Evolutionary conservation across 2,888 invertebrate species (phyloP).

Genomic region (Carterocephalus palaemon): DNA sequence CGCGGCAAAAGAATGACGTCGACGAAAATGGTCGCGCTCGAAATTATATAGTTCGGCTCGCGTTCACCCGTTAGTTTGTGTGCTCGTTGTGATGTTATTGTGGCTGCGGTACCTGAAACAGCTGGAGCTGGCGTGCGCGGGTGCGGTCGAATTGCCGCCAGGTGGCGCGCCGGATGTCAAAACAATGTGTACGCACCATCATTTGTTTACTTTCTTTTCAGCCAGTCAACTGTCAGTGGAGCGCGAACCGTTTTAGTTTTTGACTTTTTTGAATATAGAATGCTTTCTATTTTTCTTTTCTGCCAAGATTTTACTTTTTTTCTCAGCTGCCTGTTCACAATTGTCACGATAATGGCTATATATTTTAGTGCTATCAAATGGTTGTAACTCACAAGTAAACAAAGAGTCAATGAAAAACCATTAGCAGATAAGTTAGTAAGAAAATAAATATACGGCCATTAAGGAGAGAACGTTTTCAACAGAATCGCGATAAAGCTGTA

Average conservation of each 20-base stretch:
- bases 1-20: conserved; percentile 77
- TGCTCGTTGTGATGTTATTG: conserved; percentile 67
- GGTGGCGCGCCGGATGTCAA: conserved; percentile 66
- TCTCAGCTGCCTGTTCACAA: too few relatives aligned
- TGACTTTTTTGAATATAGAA: conserved; percentile 11
- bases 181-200: conserved; percentile 66
- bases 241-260: neutral
- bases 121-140: conserved; percentile 65
- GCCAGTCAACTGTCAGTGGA: conserved; percentile 11
- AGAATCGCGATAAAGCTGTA: conserved; percentile 64
- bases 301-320: too few relatives aligned
- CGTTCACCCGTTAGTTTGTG: conserved; percentile 35
- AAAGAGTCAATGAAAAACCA: conserved; percentile 21
- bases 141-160: conserved; percentile 54
- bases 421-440: conserved; percentile 22
- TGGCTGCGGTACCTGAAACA: conserved; percentile 72
- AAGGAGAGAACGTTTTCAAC: conserved; percentile 29
- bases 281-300: too few relatives aligned
- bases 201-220: conserved; percentile 27
- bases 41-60: conserved; percentile 23
- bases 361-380: conserved; percentile 4
- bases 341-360: neutral
- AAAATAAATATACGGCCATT: conserved; percentile 24
- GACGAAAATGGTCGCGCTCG: conserved; percentile 39
- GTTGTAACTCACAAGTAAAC: conserved; percentile 11